phyloP scores from a whole-genome alignment of 1,140 invertebrate genomes.

The Reticulitermes speratus region DNA sequence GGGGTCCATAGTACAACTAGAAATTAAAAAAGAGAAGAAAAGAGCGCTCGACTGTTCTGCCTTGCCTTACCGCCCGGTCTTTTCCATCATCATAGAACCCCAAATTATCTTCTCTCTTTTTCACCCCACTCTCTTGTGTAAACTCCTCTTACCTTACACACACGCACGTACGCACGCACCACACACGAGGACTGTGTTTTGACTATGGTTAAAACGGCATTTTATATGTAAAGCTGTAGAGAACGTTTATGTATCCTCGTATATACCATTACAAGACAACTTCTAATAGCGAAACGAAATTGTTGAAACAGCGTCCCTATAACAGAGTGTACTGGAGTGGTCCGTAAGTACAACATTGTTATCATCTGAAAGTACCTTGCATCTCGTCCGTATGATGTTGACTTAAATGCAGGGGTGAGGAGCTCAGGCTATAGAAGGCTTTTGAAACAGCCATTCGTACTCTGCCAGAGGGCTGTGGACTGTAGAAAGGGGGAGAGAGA shows the following conservation, averaged over 20 bases:
- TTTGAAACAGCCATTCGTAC: no score
- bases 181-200: neutral
- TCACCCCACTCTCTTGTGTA: neutral
- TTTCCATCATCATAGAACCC: constrained; percentile 18
- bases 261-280: constrained; percentile 17
- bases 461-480: no score
- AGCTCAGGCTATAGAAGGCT: no score
- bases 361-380: constrained; percentile 4
- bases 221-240: constrained; percentile 20
- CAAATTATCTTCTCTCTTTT: constrained; percentile 26
- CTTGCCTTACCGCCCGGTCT: constrained; percentile 23
- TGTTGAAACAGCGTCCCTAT: constrained; percentile 10
- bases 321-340: neutral
- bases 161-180: neutral
- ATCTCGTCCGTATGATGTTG: neutral
- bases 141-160: neutral
- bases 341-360: neutral
- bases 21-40: neutral
- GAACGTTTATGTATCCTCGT: neutral
- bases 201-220: constrained; percentile 18
- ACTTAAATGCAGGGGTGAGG: neutral
- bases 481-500: no score
- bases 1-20: neutral
- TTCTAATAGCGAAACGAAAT: constrained; percentile 25
- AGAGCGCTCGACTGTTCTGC: constrained; percentile 20